phyloP scores from a whole-genome alignment of 2,113 vertebrate species.

The Natator depressus region DNA sequence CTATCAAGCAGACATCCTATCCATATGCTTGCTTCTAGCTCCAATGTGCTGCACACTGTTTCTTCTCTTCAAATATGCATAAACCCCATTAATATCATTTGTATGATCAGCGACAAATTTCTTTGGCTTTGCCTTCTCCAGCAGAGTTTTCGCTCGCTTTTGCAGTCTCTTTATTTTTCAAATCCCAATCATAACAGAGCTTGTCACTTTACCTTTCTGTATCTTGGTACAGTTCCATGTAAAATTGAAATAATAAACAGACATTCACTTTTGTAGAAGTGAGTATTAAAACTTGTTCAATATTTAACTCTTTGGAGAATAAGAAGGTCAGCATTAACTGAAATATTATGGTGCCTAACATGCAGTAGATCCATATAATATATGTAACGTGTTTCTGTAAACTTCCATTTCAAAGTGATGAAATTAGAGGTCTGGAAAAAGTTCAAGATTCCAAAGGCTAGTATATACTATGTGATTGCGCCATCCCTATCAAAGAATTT shows the following conservation, averaged over 20 bases:
- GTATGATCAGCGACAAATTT: too few species aligned
- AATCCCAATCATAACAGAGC: conserved; percentile 48
- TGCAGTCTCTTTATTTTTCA: background rate
- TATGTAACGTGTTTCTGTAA: conserved; percentile 14
- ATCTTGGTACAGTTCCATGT: conserved; percentile 34
- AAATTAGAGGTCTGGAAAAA: conserved; percentile 13
- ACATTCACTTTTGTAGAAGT: conserved; percentile 43
- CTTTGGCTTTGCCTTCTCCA: too few species aligned
- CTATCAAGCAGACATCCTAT: background rate
- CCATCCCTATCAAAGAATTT: background rate
- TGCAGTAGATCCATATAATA: conserved; percentile 17
- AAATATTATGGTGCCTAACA: background rate
- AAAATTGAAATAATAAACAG: conserved; percentile 52
- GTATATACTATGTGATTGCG: background rate
- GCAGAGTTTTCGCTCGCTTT: background rate
- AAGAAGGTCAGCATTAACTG: conserved; percentile 38
- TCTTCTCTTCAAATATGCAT: conserved; percentile 9
- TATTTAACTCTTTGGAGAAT: background rate
- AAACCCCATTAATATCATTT: background rate
- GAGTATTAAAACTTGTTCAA: conserved; percentile 38
- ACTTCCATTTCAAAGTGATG: conserved; percentile 31
- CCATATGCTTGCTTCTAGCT: background rate
- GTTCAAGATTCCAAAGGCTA: background rate
- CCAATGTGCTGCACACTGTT: background rate
- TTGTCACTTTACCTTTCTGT: conserved; percentile 47